phyloP scores from a whole-genome alignment of 2,797 vertebrate species.

The Lagorchestes hirsutus region DNA sequence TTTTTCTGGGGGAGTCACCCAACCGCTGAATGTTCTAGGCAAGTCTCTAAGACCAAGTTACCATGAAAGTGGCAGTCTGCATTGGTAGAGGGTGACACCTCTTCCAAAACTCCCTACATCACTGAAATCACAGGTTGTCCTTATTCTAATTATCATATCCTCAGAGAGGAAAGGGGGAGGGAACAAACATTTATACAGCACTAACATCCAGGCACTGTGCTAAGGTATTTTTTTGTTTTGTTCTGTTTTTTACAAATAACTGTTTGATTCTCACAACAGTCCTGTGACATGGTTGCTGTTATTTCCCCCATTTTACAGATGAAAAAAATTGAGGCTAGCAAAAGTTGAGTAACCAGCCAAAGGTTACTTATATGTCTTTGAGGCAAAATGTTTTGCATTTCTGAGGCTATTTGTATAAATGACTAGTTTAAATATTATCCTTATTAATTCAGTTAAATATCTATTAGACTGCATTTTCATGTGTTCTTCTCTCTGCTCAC shows the following conservation, averaged over 20 bases:
- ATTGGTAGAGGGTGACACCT: background rate
- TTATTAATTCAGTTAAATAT: background rate
- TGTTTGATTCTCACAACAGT: background rate
- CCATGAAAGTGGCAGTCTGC: background rate
- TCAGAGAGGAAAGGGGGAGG: background rate
- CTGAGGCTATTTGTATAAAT: background rate
- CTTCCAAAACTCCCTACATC: background rate
- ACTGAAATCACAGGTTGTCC: background rate
- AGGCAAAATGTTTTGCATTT: background rate
- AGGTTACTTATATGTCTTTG: background rate
- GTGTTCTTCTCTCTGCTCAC: background rate
- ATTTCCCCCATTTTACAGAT: background rate
- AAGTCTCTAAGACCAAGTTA: background rate
- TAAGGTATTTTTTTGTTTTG: background rate
- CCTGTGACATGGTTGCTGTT: background rate
- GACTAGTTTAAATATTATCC: background rate
- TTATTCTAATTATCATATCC: background rate
- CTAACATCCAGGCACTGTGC: background rate
- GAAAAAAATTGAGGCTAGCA: background rate
- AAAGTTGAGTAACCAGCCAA: background rate
- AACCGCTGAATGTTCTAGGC: background rate
- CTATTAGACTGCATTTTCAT: background rate
- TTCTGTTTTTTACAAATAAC: background rate
- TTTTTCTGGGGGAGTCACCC: background rate
- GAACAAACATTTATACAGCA: background rate